Percentiles rank a stretch among this genome's conserved stretches.
phyloP scores from a whole-genome alignment of 2,888 invertebrate genomes.

The Osmoderma eremita region DNA sequence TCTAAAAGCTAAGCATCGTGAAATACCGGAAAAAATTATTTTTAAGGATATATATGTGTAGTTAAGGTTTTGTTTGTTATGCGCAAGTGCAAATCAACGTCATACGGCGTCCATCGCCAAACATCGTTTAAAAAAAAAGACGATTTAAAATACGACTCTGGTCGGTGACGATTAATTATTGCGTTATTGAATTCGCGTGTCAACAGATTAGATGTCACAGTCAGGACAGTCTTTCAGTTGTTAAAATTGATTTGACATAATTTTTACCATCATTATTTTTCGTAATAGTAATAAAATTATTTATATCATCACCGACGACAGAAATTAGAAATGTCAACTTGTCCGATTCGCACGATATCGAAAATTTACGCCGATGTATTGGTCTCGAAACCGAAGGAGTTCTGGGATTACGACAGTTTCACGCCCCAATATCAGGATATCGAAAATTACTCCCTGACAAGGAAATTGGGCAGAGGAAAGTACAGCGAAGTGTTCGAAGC shows the following conservation, averaged over 20 bases:
- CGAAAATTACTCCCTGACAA: slow-evolving; percentile 57
- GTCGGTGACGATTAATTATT: too few relatives aligned
- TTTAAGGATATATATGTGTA: too few relatives aligned
- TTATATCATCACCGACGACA: slow-evolving; percentile 11
- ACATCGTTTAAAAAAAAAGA: too few relatives aligned
- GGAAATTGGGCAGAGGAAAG: slow-evolving; percentile 62
- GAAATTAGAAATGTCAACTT: slow-evolving; percentile 41
- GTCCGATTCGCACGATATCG: slow-evolving; percentile 53
- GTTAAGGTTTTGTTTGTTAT: too few relatives aligned
- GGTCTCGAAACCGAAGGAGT: slow-evolving; percentile 55
- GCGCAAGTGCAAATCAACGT: too few relatives aligned
- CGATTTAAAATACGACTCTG: too few relatives aligned
- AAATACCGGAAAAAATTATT: too few relatives aligned
- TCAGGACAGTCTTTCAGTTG: slow-evolving; percentile 24
- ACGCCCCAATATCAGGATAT: slow-evolving; percentile 55
- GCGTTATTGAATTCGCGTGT: background rate
- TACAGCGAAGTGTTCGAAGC: slow-evolving; percentile 63
- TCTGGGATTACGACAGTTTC: slow-evolving; percentile 60
- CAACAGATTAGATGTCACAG: background rate
- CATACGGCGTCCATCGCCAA: too few relatives aligned
- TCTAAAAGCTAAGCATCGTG: too few relatives aligned
- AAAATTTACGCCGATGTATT: slow-evolving; percentile 59
- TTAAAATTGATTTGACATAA: slow-evolving; percentile 24
- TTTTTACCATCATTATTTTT: slow-evolving; percentile 10
- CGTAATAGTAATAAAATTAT: background rate